These are phyloP conservation scores for Lophura nycthemera DNA, from an alignment of 2,113 vertebrate genomes.

Conservation along the genomic window DNA sequence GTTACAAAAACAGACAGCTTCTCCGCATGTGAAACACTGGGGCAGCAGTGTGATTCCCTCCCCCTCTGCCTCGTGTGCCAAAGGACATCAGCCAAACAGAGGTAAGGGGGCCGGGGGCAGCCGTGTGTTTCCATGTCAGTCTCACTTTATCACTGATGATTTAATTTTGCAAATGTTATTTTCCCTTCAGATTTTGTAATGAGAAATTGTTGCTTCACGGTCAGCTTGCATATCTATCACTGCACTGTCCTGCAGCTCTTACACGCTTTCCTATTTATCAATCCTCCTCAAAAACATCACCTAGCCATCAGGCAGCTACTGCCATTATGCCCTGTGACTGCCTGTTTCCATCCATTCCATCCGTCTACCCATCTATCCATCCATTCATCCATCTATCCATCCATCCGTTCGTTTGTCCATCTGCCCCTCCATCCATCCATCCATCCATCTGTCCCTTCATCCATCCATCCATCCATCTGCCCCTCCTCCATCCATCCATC, in stretches of 20 bases:
- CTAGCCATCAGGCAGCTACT: not conserved
- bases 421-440: too few species aligned
- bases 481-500: too few species aligned
- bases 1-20: not conserved
- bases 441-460: too few species aligned
- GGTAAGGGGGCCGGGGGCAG: not conserved
- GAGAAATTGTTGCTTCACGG: not conserved
- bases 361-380: not conserved
- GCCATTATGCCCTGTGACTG: not conserved
- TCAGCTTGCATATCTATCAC: not conserved
- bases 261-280: too few species aligned
- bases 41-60: too few species aligned
- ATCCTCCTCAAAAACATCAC: not conserved
- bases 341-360: not conserved
- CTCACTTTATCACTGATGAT: not conserved
- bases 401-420: too few species aligned
- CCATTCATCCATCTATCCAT: too few species aligned
- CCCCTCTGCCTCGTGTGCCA: too few species aligned
- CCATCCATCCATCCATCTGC: too few species aligned
- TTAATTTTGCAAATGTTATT: not conserved
- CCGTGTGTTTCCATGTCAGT: not conserved
- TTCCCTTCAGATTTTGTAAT: not conserved
- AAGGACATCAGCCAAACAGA: not conserved
- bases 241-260: not conserved
- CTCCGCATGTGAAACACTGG: too few species aligned